Conservation (phyloP, 2,113 vertebrate genomes). For the Halcyon senegalensis region DNA sequence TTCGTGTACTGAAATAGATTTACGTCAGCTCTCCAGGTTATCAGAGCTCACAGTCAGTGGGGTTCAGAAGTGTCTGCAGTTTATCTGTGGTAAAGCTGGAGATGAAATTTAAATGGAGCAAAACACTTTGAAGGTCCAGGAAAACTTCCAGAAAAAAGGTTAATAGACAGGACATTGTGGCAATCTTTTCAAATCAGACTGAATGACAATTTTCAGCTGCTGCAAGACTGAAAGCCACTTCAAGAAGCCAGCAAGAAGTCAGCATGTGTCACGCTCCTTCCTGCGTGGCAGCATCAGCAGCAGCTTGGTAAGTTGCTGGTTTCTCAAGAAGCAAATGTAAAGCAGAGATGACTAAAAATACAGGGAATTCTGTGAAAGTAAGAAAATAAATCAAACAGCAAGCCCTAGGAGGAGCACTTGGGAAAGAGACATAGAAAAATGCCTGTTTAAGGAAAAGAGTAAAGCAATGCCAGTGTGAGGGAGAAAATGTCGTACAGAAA, state of each 20-base stretch:
- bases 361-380: background rate
- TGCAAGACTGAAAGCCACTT: background rate
- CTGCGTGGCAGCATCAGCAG: background rate
- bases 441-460: background rate
- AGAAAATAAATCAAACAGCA: background rate
- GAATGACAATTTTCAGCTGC: background rate
- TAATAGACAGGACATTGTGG: background rate
- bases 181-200: background rate
- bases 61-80: background rate
- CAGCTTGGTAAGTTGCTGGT: background rate
- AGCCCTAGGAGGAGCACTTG: background rate
- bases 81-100: background rate
- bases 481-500: background rate
- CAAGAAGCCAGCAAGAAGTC: background rate
- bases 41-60: background rate
- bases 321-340: background rate
- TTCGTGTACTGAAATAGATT: background rate
- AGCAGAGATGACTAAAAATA: background rate
- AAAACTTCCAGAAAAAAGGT: background rate
- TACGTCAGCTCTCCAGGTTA: background rate
- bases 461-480: background rate
- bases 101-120: background rate
- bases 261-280: background rate
- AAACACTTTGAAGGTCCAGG: background rate
- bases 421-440: background rate